Conservation (phyloP, 2,888 invertebrate species). For the Cantharis nigra region DNA sequence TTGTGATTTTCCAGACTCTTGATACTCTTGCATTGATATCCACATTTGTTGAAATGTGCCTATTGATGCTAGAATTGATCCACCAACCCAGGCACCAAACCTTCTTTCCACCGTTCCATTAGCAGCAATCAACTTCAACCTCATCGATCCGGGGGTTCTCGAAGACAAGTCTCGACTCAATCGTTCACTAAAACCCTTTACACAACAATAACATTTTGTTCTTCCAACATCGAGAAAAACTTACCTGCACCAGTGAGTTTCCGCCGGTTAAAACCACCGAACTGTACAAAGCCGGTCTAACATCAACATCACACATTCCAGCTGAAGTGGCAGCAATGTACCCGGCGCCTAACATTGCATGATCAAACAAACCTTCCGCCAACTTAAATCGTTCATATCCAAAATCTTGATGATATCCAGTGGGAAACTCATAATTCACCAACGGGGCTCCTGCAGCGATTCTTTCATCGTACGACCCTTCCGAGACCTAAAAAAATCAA, state of each 20-base stretch:
- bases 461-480: conserved; percentile 89
- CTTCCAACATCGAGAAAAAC: neutral
- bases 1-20: conserved; percentile 95
- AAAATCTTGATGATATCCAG: conserved; percentile 97
- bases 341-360: conserved; percentile 88
- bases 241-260: conserved; percentile 81
- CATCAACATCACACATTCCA: conserved; percentile 97
- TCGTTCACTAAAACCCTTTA: conserved; percentile 89
- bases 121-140: conserved; percentile 91
- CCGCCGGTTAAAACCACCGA: conserved; percentile 96
- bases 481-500: conserved; percentile 69
- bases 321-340: conserved; percentile 85
- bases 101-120: conserved; percentile 89
- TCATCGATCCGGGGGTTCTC: conserved; percentile 90
- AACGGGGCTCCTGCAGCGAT: conserved; percentile 84
- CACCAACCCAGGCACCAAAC: conserved; percentile 98
- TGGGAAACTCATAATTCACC: conserved; percentile 97
- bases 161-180: conserved; percentile 84
- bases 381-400: conserved; percentile 91
- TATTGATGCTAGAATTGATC: conserved; percentile 96
- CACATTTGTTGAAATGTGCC: conserved; percentile 99
- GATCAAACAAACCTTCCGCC: conserved; percentile 95
- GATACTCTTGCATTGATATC: conserved; percentile 99
- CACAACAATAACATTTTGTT: neutral
- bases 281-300: conserved; percentile 92